A percentile compares a stretch with the other conserved stretches of the same genome.
These are phyloP conservation scores for Artemia sinica DNA, from an alignment of 2,888 invertebrate genomes.

Conservation along the genomic window DNA sequence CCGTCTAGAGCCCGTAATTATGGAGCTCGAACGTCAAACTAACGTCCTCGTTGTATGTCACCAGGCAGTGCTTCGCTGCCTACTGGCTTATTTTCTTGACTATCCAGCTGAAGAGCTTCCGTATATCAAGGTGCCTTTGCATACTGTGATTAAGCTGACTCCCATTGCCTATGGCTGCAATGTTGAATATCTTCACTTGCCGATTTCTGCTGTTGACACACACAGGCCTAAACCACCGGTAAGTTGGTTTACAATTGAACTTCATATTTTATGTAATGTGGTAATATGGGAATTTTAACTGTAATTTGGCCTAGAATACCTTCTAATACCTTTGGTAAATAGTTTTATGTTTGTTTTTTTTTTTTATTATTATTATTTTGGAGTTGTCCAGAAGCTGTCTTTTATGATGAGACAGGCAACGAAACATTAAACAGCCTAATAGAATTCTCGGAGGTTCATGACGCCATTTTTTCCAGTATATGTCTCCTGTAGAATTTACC, in stretches of 20 bases:
- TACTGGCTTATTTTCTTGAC: conserved; percentile 92
- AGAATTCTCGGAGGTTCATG: no score
- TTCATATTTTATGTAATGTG: no score
- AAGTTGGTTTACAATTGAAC: conserved; percentile 27
- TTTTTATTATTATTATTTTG: no score
- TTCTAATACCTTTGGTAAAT: no score
- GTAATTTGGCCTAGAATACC: no score
- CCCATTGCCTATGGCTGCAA: conserved; percentile 97
- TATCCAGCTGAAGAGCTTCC: conserved; percentile 83
- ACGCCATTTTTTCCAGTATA: no score
- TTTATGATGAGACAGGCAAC: no score
- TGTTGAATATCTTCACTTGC: conserved; percentile 77
- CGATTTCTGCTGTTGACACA: conserved; percentile 87
- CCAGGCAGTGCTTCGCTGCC: conserved; percentile 85
- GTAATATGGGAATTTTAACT: no score
- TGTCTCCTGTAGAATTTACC: no score
- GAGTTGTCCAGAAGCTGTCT: no score
- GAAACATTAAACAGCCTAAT: no score
- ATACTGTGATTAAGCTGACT: conserved; percentile 89
- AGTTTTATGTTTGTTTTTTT: no score
- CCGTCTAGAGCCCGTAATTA: conserved; percentile 90
- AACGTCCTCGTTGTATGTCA: conserved; percentile 91
- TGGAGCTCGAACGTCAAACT: conserved; percentile 93
- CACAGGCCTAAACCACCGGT: conserved; percentile 79
- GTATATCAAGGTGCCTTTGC: conserved; percentile 73